Conservation (phyloP, 2,797 vertebrate genomes). For the Anabacerthia variegaticeps region DNA sequence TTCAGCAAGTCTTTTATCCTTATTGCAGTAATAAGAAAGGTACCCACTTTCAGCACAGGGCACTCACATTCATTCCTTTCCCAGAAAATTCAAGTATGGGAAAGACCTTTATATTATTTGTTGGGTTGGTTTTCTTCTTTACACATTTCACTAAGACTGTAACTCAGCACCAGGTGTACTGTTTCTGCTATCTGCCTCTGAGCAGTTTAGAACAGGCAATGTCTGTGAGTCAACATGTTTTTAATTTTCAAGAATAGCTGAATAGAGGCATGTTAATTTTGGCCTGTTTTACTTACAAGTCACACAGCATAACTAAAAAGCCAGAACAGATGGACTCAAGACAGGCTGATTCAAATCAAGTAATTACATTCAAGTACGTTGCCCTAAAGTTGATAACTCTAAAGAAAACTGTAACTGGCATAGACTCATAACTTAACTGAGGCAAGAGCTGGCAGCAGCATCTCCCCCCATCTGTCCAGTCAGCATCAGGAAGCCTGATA, state of each 20-base stretch:
- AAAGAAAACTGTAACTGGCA: not conserved
- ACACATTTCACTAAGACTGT: not conserved
- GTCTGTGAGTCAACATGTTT: not conserved
- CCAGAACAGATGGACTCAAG: not conserved
- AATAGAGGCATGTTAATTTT: not conserved
- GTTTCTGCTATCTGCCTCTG: not conserved
- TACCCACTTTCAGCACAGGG: not conserved
- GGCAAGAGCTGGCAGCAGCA: not conserved
- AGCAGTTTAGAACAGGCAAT: not conserved
- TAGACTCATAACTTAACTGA: not conserved
- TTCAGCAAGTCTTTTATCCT: not conserved
- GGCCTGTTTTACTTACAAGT: not conserved
- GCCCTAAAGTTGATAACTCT: not conserved
- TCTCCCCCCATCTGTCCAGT: not conserved
- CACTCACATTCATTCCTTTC: not conserved
- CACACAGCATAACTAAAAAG: not conserved
- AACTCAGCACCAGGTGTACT: not conserved
- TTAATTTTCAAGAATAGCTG: not conserved
- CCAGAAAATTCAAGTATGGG: not conserved
- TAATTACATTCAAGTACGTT: not conserved
- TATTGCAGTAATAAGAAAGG: not conserved
- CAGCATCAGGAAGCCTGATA: constrained; percentile 1
- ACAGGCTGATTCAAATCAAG: not conserved
- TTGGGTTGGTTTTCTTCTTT: not conserved
- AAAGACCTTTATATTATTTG: not conserved